Conservation (phyloP, 1,140 invertebrate species). For the Bombus consobrinus region DNA sequence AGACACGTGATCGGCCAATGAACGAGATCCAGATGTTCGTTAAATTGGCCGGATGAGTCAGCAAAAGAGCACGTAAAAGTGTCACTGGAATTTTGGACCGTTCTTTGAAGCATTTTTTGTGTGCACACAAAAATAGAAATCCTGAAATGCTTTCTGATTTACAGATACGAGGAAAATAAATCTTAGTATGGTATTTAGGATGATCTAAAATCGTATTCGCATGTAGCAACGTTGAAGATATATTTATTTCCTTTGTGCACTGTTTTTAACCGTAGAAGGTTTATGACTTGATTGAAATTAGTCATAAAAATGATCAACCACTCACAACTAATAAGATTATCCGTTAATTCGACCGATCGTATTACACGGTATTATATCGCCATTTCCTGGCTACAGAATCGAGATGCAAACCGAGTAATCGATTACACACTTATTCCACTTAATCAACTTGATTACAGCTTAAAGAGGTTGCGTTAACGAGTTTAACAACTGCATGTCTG, state of each 20-base stretch:
- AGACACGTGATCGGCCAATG: not conserved
- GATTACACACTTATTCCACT: constrained; percentile 35
- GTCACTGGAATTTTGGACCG: constrained; percentile 6
- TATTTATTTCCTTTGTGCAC: not conserved
- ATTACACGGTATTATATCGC: not conserved
- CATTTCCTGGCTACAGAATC: constrained; percentile 38
- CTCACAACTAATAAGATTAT: constrained; percentile 34
- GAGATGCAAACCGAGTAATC: constrained; percentile 49
- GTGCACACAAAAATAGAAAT: not conserved
- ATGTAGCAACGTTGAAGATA: not conserved
- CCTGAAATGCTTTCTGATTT: not conserved
- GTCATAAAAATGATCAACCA: not conserved
- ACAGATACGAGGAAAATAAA: not conserved
- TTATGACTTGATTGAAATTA: too few relatives aligned
- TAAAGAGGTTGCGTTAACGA: constrained; percentile 18
- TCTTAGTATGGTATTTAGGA: not conserved
- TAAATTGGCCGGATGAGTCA: constrained; percentile 12
- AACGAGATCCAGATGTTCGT: constrained; percentile 25
- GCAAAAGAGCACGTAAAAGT: not conserved
- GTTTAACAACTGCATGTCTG: not conserved
- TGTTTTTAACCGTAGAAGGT: not conserved
- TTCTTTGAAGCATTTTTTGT: not conserved
- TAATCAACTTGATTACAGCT: constrained; percentile 37
- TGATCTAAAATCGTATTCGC: not conserved
- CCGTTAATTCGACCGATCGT: constrained; percentile 26